phyloP scores from a whole-genome alignment of 2,797 vertebrate species.

The Paratrypauchen microcephalus region DNA sequence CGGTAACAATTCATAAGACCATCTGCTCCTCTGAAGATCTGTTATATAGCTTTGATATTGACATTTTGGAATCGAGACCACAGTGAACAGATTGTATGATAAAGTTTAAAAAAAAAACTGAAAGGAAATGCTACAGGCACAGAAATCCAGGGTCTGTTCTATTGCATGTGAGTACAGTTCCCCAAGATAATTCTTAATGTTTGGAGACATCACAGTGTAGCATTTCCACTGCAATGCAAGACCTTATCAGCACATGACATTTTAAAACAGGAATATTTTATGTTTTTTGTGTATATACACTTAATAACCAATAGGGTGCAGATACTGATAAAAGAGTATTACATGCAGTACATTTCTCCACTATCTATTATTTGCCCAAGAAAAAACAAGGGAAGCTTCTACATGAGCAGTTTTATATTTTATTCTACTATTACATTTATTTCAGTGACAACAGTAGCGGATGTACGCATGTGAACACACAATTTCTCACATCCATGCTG shows the following conservation, averaged over 20 bases:
- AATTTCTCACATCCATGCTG: constrained; percentile 14
- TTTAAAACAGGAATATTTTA: constrained; percentile 12
- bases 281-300: constrained; percentile 17
- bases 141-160: neutral
- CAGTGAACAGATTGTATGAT: no score
- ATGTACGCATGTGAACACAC: constrained; percentile 15
- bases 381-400: constrained; percentile 27
- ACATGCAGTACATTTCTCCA: constrained; percentile 13
- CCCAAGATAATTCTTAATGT: constrained; percentile 2
- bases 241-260: constrained; percentile 17
- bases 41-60: constrained; percentile 3
- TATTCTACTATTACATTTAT: constrained; percentile 17
- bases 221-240: constrained; percentile 5
- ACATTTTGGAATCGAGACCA: constrained; percentile 4
- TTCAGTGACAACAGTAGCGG: constrained; percentile 26
- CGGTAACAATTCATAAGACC: neutral
- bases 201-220: neutral
- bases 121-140: neutral
- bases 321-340: constrained; percentile 34
- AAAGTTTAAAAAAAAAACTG: no score
- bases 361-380: constrained; percentile 25
- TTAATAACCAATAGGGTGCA: constrained; percentile 20
- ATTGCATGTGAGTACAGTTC: neutral
- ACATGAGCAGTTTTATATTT: constrained; percentile 35
- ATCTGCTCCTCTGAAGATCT: neutral